These are phyloP conservation scores for Hystrix brachyura DNA, from an alignment of 2,113 vertebrate genomes.

Conservation along the genomic window DNA sequence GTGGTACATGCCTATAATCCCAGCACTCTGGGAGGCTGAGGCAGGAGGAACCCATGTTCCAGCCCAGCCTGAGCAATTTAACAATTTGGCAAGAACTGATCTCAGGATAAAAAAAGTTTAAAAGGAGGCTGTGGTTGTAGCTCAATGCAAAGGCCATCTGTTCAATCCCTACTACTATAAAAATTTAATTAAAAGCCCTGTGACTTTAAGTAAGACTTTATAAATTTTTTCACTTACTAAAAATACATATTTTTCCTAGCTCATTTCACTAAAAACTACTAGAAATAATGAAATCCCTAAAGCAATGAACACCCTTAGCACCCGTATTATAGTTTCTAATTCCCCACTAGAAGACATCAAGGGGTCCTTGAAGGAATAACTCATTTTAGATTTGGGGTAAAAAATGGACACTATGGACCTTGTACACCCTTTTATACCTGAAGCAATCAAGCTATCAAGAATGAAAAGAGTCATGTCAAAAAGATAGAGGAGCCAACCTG, in stretches of 20 bases:
- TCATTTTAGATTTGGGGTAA: not conserved
- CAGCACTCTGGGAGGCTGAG: too few relatives aligned
- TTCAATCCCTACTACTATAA: too few relatives aligned
- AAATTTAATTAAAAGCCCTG: not conserved
- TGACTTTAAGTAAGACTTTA: not conserved
- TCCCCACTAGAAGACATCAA: not conserved
- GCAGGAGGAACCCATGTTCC: too few relatives aligned
- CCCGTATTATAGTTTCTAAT: not conserved
- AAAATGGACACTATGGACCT: not conserved
- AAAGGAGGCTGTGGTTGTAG: too few relatives aligned
- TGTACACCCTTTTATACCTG: not conserved
- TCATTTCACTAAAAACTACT: conserved; percentile 25
- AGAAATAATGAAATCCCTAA: not conserved
- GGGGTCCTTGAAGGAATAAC: not conserved
- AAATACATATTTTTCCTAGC: not conserved
- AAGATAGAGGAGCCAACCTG: not conserved
- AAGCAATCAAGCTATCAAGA: not conserved
- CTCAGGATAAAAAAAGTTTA: too few relatives aligned
- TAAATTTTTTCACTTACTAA: not conserved
- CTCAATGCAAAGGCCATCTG: too few relatives aligned
- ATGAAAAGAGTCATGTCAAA: not conserved
- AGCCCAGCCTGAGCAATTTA: too few relatives aligned
- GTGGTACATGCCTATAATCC: too few relatives aligned
- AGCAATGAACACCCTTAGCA: not conserved
- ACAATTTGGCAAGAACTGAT: too few relatives aligned